phyloP scores from a whole-genome alignment of 1,140 invertebrate genomes.

The Euura lappo region DNA sequence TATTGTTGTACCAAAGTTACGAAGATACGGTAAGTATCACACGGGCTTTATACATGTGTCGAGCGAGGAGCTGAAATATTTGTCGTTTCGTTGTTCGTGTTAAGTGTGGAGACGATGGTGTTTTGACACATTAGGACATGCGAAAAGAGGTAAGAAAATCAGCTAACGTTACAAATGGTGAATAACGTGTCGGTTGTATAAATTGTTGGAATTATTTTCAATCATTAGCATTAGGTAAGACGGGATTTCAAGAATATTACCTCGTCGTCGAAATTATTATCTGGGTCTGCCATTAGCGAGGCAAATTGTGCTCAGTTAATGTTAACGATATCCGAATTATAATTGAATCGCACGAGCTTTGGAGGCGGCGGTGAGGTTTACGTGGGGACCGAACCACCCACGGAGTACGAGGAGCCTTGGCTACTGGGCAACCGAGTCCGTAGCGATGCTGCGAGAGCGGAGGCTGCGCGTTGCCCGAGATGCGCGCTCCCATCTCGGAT shows the following conservation, averaged over 20 bases:
- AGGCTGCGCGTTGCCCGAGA: neutral
- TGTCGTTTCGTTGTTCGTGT: neutral
- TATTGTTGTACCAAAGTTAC: neutral
- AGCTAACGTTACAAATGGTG: conserved; percentile 2
- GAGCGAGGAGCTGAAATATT: neutral
- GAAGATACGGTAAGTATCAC: neutral
- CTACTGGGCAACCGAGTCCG: conserved; percentile 6
- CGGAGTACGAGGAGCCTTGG: conserved; percentile 6
- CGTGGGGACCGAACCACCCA: conserved; percentile 4
- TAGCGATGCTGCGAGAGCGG: conserved; percentile 4
- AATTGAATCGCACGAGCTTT: neutral
- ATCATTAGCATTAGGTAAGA: neutral
- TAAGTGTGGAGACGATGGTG: too few relatives aligned
- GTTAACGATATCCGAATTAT: neutral
- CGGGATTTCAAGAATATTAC: neutral
- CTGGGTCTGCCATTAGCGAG: conserved; percentile 6
- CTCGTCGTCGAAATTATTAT: conserved; percentile 5
- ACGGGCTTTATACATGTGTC: neutral
- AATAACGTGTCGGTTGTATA: neutral
- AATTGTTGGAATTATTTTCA: neutral
- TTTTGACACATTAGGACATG: too few relatives aligned
- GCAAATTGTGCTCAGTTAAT: neutral
- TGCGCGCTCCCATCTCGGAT: conserved; percentile 1
- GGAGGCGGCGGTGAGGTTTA: neutral
- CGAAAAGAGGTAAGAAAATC: neutral